phyloP scores from a whole-genome alignment of 2,797 vertebrate species.

The Sebastes baramenuke region DNA sequence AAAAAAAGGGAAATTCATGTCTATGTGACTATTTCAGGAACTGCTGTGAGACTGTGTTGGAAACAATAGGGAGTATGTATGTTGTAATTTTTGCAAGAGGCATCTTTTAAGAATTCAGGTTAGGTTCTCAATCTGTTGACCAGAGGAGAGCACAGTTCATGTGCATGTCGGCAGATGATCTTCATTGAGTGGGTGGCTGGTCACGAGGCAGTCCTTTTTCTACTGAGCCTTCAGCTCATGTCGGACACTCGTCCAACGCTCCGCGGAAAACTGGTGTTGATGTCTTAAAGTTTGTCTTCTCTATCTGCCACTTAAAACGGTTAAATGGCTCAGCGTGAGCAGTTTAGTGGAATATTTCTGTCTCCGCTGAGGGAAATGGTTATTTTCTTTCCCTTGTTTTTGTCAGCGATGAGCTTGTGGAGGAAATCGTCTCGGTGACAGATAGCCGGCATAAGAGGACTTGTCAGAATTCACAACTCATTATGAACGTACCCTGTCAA shows the following conservation, averaged over 20 bases:
- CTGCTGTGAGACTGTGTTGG: no score
- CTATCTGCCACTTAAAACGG: not conserved
- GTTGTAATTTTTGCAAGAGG: not conserved
- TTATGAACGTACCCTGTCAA: constrained; percentile 61
- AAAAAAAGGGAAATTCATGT: no score
- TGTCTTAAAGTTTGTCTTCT: not conserved
- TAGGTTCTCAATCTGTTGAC: not conserved
- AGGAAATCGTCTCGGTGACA: constrained; percentile 64
- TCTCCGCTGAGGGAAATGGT: not conserved
- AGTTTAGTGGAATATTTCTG: not conserved
- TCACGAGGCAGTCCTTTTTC: not conserved
- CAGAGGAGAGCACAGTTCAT: not conserved
- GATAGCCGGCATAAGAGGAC: constrained; percentile 42
- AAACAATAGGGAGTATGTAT: not conserved
- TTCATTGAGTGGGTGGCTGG: not conserved
- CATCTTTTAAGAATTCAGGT: not conserved
- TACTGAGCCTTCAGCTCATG: not conserved
- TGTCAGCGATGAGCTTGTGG: not conserved
- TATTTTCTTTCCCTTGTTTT: constrained; percentile 18
- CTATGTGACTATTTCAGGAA: no score
- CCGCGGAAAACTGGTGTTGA: not conserved
- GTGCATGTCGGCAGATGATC: not conserved
- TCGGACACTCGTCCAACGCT: not conserved
- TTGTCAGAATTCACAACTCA: constrained; percentile 63
- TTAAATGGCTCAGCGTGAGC: constrained; percentile 3